These are phyloP conservation scores for Cisticola juncidis DNA, from an alignment of 2,113 vertebrate genomes.

Conservation along the genomic window DNA sequence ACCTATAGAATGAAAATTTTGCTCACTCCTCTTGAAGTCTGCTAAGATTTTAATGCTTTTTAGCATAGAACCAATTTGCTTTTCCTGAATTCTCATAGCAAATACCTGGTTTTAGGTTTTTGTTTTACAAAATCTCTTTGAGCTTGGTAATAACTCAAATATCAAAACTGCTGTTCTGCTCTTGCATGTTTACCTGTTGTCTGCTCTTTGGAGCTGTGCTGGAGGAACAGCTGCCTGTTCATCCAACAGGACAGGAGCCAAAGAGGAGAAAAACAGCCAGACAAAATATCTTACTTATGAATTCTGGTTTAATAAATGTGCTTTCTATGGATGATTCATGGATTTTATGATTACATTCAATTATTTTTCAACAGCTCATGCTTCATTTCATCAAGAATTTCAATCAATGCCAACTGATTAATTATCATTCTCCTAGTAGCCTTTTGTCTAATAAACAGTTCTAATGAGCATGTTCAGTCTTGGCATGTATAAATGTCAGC, in stretches of 20 bases:
- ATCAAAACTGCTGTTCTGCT: neutral
- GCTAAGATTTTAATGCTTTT: neutral
- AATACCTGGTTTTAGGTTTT: neutral
- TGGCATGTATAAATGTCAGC: constrained; percentile 57
- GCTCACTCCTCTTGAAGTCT: neutral
- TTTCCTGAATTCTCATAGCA: neutral
- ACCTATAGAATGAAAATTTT: neutral
- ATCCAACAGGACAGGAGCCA: constrained; percentile 34
- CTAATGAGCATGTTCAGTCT: constrained; percentile 48
- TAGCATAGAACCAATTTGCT: neutral
- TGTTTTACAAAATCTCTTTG: neutral
- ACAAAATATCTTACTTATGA: constrained; percentile 70
- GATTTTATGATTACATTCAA: constrained; percentile 73
- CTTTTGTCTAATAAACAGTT: constrained; percentile 75
- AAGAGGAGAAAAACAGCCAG: constrained; percentile 53
- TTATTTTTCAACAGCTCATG: constrained; percentile 75
- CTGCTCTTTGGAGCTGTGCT: constrained; percentile 40
- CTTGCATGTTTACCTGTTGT: constrained; percentile 27
- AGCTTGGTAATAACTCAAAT: neutral
- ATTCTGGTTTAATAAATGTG: constrained; percentile 72
- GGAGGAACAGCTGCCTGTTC: constrained; percentile 60
- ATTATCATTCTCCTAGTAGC: constrained; percentile 65
- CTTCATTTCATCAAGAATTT: constrained; percentile 76
- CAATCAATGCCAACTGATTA: constrained; percentile 73
- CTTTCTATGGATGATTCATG: constrained; percentile 74